Conservation (phyloP, 2,888 invertebrate genomes). For the Lumbricus terrestris region DNA sequence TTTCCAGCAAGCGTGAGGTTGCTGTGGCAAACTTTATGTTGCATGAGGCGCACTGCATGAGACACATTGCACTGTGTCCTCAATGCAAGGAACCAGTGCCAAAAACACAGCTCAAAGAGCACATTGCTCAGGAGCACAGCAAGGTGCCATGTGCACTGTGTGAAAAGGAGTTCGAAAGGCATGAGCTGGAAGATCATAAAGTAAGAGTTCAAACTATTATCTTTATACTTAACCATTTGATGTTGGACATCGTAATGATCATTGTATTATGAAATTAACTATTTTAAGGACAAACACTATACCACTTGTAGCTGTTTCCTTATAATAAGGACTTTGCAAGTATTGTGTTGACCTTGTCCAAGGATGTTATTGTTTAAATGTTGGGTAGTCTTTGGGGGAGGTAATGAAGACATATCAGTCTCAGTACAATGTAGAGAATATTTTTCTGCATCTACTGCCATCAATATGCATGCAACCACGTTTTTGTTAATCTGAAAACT, state of each 20-base stretch:
- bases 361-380: no score
- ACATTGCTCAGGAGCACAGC: constrained; percentile 62
- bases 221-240: not conserved
- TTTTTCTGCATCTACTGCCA: not conserved
- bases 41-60: constrained; percentile 71
- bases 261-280: not conserved
- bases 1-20: constrained; percentile 67
- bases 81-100: constrained; percentile 71
- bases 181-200: constrained; percentile 54
- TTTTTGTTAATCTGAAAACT: not conserved
- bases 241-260: not conserved
- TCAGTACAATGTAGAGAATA: not conserved
- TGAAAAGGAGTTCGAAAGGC: constrained; percentile 52
- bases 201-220: constrained; percentile 40
- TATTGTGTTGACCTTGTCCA: no score
- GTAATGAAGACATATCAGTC: no score
- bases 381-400: no score
- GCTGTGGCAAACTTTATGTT: constrained; percentile 70
- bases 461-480: not conserved
- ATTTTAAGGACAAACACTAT: not conserved
- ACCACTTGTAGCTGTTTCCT: not conserved
- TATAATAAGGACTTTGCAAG: not conserved
- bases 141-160: constrained; percentile 58
- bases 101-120: constrained; percentile 65
- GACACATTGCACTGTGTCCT: constrained; percentile 70